Conservation (phyloP, 1,140 invertebrate species). For the Aphelenchoides fujianensis region DNA sequence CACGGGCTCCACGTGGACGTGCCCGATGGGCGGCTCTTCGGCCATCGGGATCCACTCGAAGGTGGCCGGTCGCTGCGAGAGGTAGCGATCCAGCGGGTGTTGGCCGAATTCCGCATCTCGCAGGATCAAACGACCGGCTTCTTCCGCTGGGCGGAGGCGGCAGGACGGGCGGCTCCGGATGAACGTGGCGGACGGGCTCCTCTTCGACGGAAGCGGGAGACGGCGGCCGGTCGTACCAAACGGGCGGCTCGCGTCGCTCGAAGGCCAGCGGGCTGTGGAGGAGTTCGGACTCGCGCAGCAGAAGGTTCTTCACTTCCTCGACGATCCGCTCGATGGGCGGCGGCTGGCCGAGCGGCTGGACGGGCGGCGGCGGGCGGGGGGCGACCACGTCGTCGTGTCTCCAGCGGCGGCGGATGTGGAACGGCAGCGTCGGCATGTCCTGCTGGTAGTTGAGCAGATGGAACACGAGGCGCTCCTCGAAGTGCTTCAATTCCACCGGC, state of each 20-base stretch:
- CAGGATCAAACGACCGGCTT: constrained; percentile 6
- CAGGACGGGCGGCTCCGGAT: neutral
- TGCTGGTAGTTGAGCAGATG: constrained; percentile 7
- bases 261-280: neutral
- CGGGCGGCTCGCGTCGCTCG: neutral
- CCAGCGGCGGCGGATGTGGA: neutral
- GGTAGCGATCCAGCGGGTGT: constrained; percentile 6
- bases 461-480: neutral
- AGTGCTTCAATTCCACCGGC: neutral
- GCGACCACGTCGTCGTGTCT: no score
- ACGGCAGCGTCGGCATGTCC: neutral
- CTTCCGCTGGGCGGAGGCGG: neutral
- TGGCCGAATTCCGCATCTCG: neutral
- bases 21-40: neutral
- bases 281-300: neutral
- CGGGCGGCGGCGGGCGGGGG: neutral
- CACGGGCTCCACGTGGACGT: no score
- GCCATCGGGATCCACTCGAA: neutral
- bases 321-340: neutral
- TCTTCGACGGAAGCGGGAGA: no score
- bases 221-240: neutral
- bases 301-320: neutral
- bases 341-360: neutral
- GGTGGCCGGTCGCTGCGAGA: constrained; percentile 7
- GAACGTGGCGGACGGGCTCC: neutral